Percentiles rank a stretch among this genome's conserved stretches.
Conservation (phyloP, 1,140 invertebrate genomes). For the Drosophila sechellia region DNA sequence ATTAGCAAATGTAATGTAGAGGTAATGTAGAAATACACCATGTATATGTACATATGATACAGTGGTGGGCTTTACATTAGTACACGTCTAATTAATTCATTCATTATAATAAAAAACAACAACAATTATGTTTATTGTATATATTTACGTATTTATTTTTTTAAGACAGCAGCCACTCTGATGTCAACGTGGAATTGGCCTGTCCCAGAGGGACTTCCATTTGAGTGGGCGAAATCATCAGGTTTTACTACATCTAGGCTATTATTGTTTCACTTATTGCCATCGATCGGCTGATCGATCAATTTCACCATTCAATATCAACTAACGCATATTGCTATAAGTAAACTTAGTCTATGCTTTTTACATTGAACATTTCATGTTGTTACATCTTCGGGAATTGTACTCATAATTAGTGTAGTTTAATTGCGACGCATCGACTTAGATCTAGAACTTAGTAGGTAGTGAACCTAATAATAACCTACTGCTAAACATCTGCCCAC, state of each 20-base stretch:
- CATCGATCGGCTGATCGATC: constrained; percentile 38
- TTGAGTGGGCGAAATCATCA: constrained; percentile 18
- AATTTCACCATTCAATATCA: constrained; percentile 42
- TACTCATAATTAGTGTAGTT: constrained; percentile 65
- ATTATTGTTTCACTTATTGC: constrained; percentile 73
- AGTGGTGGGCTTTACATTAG: not conserved
- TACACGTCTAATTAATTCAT: too few species aligned
- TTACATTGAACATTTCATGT: constrained; percentile 70
- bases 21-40: not conserved
- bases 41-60: not conserved
- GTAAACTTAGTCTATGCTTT: constrained; percentile 42
- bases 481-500: constrained; percentile 79
- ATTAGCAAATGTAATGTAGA: not conserved
- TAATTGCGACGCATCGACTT: constrained; percentile 65
- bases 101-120: not conserved
- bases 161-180: constrained; percentile 20
- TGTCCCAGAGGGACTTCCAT: not conserved
- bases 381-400: constrained; percentile 55
- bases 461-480: constrained; percentile 69
- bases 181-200: constrained; percentile 7
- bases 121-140: not conserved
- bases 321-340: constrained; percentile 16
- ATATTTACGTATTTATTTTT: constrained; percentile 37
- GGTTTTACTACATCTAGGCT: constrained; percentile 54
- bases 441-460: constrained; percentile 52